Evolutionary conservation across 1,140 invertebrate genomes (phyloP).

Genomic region (Leptinotarsa lineolata): DNA sequence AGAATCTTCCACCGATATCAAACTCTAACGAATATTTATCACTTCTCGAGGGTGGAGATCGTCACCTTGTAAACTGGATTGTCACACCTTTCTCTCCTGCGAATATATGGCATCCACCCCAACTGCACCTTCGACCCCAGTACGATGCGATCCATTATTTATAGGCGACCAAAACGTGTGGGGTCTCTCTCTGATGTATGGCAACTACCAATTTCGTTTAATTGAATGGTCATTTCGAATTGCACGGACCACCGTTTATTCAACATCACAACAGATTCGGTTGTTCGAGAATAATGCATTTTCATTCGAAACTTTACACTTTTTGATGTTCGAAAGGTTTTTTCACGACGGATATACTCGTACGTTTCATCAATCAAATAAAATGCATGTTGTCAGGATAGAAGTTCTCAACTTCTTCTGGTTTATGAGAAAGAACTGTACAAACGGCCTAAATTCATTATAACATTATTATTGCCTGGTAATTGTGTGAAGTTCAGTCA

Average conservation of each 20-base stretch:
- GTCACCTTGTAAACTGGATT: background rate
- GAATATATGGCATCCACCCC: conserved; percentile 18
- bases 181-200: conserved; percentile 50
- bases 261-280: conserved; percentile 27
- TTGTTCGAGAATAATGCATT: background rate
- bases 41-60: too few relatives aligned
- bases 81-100: conserved; percentile 3
- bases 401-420: too few relatives aligned
- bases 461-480: too few relatives aligned
- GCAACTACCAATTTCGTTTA: conserved; percentile 50
- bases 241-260: conserved; percentile 32
- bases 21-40: too few relatives aligned
- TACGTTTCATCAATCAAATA: too few relatives aligned
- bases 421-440: too few relatives aligned
- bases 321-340: background rate
- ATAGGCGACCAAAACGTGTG: conserved; percentile 43
- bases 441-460: too few relatives aligned
- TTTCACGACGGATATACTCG: background rate
- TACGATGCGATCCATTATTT: conserved; percentile 44
- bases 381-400: too few relatives aligned
- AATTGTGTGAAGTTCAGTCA: too few relatives aligned
- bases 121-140: conserved; percentile 9
- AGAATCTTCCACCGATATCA: too few relatives aligned
- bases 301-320: background rate
- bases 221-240: conserved; percentile 50